Percentiles rank a stretch among this genome's conserved stretches.
Evolutionary conservation across 2,113 vertebrate species (phyloP).

Genomic region (Sturnira hondurensis): DNA sequence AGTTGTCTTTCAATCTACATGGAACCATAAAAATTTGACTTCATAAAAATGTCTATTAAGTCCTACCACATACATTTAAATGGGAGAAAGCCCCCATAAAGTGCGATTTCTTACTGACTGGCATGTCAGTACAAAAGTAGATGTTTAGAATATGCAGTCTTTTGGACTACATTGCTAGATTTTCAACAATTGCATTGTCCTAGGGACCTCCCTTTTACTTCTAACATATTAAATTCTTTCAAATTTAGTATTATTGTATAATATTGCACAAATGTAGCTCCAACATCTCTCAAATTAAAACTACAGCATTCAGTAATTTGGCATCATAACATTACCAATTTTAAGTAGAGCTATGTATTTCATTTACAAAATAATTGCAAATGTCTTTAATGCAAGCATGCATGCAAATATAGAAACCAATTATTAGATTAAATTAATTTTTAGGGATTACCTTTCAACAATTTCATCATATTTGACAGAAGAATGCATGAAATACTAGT

Average conservation of each 20-base stretch:
- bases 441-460: background rate
- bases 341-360: background rate
- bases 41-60: slow-evolving; percentile 13
- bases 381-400: background rate
- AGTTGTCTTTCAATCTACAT: background rate
- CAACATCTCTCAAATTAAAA: background rate
- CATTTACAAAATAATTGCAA: background rate
- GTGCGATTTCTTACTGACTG: background rate
- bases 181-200: background rate
- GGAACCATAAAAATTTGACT: slow-evolving; percentile 28
- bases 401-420: background rate
- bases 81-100: background rate
- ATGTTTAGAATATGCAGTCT: background rate
- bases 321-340: background rate
- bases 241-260: background rate
- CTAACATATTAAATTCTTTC: background rate
- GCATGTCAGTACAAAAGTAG: background rate
- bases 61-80: background rate
- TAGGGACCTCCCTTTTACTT: background rate
- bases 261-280: background rate
- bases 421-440: background rate
- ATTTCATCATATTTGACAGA: background rate
- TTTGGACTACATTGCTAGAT: background rate
- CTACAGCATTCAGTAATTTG: background rate
- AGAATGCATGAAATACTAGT: background rate